Evolutionary conservation across 2,888 invertebrate species (phyloP).

Genomic region (Heliconius erato): DNA sequence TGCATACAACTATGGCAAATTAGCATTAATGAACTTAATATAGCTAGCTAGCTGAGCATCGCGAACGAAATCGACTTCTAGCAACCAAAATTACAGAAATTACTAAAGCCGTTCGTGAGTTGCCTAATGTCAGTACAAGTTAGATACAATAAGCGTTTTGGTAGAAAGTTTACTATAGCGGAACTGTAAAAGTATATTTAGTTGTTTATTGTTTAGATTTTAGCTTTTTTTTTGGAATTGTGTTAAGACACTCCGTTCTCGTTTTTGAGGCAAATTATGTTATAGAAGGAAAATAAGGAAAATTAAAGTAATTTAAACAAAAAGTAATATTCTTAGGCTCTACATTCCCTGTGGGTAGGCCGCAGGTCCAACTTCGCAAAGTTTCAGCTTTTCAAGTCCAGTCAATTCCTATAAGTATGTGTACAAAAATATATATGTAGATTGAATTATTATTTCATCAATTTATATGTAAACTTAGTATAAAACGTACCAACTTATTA

Average conservation of each 20-base stretch:
- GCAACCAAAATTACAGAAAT: slow-evolving; percentile 70
- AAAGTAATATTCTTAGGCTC: too few relatives aligned
- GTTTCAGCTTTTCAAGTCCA: too few relatives aligned
- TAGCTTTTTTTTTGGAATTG: not conserved
- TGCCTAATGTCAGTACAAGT: slow-evolving; percentile 48
- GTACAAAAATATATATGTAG: too few relatives aligned
- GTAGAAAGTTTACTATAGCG: not conserved
- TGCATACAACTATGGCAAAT: slow-evolving; percentile 43
- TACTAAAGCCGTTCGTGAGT: slow-evolving; percentile 69
- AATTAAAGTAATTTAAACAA: too few relatives aligned
- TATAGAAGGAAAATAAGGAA: too few relatives aligned
- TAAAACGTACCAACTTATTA: slow-evolving; percentile 21
- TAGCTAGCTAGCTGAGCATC: slow-evolving; percentile 45
- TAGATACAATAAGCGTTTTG: slow-evolving; percentile 39
- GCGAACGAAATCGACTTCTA: slow-evolving; percentile 55
- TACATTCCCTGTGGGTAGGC: too few relatives aligned
- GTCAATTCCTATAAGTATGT: too few relatives aligned
- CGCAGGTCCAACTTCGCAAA: too few relatives aligned
- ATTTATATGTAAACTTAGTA: not conserved
- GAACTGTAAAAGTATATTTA: not conserved
- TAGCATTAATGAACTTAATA: slow-evolving; percentile 49
- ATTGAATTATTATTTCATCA: too few relatives aligned
- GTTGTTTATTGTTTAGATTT: not conserved
- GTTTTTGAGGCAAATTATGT: too few relatives aligned
- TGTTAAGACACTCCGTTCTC: too few relatives aligned